A percentile compares a stretch with the other conserved stretches of the same genome.
Evolutionary conservation across 2,888 invertebrate genomes (phyloP).

Genomic region (Meiosimyza platycephala): DNA sequence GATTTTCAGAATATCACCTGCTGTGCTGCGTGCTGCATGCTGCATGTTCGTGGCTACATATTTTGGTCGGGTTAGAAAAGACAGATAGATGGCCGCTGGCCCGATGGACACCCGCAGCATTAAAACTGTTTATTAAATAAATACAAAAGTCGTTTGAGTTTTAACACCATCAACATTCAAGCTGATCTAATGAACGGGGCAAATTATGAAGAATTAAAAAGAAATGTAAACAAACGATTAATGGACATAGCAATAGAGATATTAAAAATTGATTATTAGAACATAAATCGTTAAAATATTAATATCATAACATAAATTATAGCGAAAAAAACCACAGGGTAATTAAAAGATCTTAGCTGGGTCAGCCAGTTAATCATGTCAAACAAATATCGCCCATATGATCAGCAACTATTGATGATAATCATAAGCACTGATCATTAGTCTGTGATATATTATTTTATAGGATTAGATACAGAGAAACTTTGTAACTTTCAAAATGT

Average conservation of each 20-base stretch:
- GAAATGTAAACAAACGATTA: conserved; percentile 34
- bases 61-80: no score
- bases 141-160: neutral
- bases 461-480: no score
- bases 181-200: neutral
- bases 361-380: conserved; percentile 1
- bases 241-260: conserved; percentile 19
- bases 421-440: no score
- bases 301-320: conserved; percentile 25
- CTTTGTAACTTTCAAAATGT: no score
- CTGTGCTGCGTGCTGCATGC: no score
- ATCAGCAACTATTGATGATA: no score
- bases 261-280: conserved; percentile 32
- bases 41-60: no score
- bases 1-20: no score
- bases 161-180: neutral
- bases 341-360: conserved; percentile 1
- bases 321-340: conserved; percentile 1
- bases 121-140: neutral
- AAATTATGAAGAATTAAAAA: neutral
- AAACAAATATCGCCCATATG: no score
- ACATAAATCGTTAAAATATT: conserved; percentile 23
- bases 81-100: no score
- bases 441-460: no score
- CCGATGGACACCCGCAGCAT: no score